These are phyloP conservation scores for Fopius arisanus DNA, from an alignment of 1,140 invertebrate genomes.

Conservation along the genomic window DNA sequence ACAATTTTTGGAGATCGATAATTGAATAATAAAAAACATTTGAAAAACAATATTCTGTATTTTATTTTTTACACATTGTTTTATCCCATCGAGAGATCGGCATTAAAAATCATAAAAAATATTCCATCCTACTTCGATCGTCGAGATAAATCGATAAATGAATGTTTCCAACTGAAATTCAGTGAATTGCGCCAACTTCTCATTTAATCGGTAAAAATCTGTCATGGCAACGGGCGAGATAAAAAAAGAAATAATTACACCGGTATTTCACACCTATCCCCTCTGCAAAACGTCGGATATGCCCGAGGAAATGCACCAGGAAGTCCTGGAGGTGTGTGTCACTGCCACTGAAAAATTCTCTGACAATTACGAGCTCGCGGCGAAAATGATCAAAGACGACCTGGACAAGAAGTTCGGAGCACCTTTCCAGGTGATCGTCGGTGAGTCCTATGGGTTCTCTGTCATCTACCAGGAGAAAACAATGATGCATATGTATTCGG, in stretches of 20 bases:
- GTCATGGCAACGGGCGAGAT: constrained; percentile 58
- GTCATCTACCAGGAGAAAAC: constrained; percentile 90
- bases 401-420: constrained; percentile 95
- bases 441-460: constrained; percentile 93
- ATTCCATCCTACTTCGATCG: too few relatives aligned
- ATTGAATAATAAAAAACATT: constrained; percentile 44
- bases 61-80: too few relatives aligned
- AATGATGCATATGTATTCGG: constrained; percentile 91
- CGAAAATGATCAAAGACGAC: constrained; percentile 89
- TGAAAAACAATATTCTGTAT: background rate
- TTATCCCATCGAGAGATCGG: too few relatives aligned
- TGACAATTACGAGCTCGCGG: constrained; percentile 78
- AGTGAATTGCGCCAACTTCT: background rate
- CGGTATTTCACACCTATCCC: constrained; percentile 76
- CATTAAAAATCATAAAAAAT: too few relatives aligned
- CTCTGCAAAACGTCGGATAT: constrained; percentile 85
- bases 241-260: constrained; percentile 65
- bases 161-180: background rate
- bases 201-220: constrained; percentile 17
- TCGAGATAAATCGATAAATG: background rate
- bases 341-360: constrained; percentile 91
- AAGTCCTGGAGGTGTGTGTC: constrained; percentile 88
- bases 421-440: constrained; percentile 91
- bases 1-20: constrained; percentile 35
- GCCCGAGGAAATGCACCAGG: constrained; percentile 88